Evolutionary conservation across 2,113 vertebrate species (phyloP), one percentile per base, ranked within the genome.

Genomic region (Gasterosteus nipponicus): DNA sequence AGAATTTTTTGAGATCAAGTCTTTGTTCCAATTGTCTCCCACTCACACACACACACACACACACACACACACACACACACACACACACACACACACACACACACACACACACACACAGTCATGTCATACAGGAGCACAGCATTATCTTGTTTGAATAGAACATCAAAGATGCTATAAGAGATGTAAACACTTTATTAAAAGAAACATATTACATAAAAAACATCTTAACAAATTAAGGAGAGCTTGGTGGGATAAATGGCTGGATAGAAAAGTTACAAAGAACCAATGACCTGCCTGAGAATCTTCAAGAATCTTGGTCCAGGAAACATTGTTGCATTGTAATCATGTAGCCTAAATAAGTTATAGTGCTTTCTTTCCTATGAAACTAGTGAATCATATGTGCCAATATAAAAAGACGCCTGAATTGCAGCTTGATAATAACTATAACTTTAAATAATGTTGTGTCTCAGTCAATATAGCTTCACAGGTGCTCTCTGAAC

Each of bases 391-490:
- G 62, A 68, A 62, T 73, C 7, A 61, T 16, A 53, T 29, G 29
- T 46, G 56, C 1, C n/a, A 39, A 14, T 35, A 31, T 18, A 31
- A 54, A 39, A 14, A 18, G 22, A 53, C 14, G 2, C 5, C 33
- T 54, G 10, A 73, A 54, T 75, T 9, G 31, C 41, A 63, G 41
- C 41, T 41, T 14, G 65, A 56, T 41, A 29, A 62, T 31, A 10
- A 41, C 33, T 33, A 5, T 33, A 38, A 38, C 35, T 6, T 38
- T 38, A 38, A 38, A 6, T 38, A 38, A 38, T 38, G 35, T 38
- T 38, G 5, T 38, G 4, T 38, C 35, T 38, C 35, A 38, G 35
- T 7, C 33, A 5, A 38, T 38, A 38, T 7, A 38, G 35, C 35
- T 38, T 26, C 22, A 26, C 22, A 26, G 22, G 22, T 38, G 35